Evolutionary conservation across 2,797 vertebrate species (phyloP), one percentile per base, ranked within the genome.

Genomic region (Uromys caudimaculatus): DNA sequence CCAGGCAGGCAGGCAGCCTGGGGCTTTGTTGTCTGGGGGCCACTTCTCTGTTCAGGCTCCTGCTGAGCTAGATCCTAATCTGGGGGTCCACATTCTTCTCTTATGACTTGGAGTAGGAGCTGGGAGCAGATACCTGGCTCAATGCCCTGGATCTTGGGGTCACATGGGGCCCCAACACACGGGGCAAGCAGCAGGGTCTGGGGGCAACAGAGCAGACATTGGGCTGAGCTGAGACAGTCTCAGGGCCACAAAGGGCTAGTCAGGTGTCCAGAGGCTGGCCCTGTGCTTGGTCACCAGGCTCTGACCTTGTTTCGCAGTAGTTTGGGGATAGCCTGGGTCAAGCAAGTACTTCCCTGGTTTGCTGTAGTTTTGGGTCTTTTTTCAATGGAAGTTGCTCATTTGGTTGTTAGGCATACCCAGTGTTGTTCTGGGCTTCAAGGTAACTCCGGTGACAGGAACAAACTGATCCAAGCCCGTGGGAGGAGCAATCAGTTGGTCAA

Each of bases 371-470:
- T 44, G 10, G 17, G 60, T 7, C 6, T 17, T 14, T 7, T 0
- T 27, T 17, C 21, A 11, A 3, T 1, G 56, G 24, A 6, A 17
- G 38, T 12, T 73, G 35, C 9, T 47, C 52, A 11, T 38, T 69
- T 3, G 4, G 9, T 12, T 2, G 32, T 60, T 41, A 12, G 41
- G 27, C 27, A 12, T 52, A 17, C 10, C 29, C 2, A 9, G 44
- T 38, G 21, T 13, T 17, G 17, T 54, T 86, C 50, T 12, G 21
- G 41, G 24, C 58, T 44, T 60, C 32, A 27, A n/a, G 35, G 38
- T 52, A n/a, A 24, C 12, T 2, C 38, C 24, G 2, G 5, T 54
- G 64, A 44, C 4, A 0, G 0, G 7, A 32, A 9, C 29, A 47
- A 77, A 17, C 27, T 23, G 0, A 2, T 24, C 38, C 44, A 4